Evolutionary conservation across 35 echinoderm and acorn worm species (phyloP), one percentile per base, ranked within the genome.

Genomic region (Stichopus chloronotus): DNA sequence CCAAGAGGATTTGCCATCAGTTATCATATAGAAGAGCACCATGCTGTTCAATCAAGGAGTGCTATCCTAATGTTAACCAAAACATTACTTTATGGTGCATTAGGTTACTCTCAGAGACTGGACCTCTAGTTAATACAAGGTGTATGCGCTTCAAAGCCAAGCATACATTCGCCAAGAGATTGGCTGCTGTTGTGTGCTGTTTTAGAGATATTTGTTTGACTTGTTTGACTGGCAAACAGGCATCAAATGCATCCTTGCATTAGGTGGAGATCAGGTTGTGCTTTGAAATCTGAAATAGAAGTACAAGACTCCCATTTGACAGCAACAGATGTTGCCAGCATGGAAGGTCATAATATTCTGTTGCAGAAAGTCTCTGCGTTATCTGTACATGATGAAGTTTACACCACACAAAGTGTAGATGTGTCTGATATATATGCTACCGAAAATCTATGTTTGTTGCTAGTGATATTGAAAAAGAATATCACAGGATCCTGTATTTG

Each of bases 201-300:
- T 92, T 83, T 68, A 92, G 63, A 59, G 91, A 92, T 55, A 92
- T 92, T 53, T 91, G 78, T 81, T 58, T 22, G 4, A 92, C 91
- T 12, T 43, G 3, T 43, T 43, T 43, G 30, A 1, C 22, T 92
- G 9, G 56, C 91, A 83, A 19, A 20, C 9, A 54, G 91, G 12
- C 78, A 83, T 81, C 91, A 92, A 57, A n/a, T 83, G 9, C n/a
- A 25, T 30, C 91, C 81, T 24, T 92, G 58, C 79, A 76, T 78
- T 91, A 53, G 21, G 55, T 91, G 65, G 90, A 16, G n/a, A 59
- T 7, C 84, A 59, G 55, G 84, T 19, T 11, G 56, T 17, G 58
- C 17, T 53, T 23, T 88, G 8, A 58, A 63, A 65, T 59, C 86
- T 25, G 86, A 88, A 43, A 12, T 88, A 68, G 86, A 88, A 88